Conservation (phyloP, 2,888 invertebrate genomes). For the Zhengitettix transpicula region DNA sequence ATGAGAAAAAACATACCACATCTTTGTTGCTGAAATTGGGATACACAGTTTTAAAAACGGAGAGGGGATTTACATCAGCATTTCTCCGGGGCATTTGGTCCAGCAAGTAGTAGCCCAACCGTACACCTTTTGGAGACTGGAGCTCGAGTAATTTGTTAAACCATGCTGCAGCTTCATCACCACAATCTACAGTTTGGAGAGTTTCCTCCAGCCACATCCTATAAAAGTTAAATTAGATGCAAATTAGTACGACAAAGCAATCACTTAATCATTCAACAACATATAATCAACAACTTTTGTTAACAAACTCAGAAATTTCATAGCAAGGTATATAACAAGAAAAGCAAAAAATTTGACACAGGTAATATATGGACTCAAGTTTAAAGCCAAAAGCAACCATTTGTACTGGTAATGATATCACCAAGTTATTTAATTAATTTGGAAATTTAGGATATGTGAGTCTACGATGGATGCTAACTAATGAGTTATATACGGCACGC, state of each 20-base stretch:
- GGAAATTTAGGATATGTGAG: too few relatives aligned
- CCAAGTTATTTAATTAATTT: too few relatives aligned
- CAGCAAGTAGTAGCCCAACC: not conserved
- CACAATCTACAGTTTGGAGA: conserved; percentile 51
- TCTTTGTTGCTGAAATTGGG: not conserved
- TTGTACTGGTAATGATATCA: too few relatives aligned
- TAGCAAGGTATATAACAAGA: too few relatives aligned
- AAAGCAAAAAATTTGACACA: too few relatives aligned
- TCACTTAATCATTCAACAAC: too few relatives aligned
- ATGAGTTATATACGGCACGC: too few relatives aligned
- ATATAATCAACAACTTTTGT: too few relatives aligned
- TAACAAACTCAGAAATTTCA: too few relatives aligned
- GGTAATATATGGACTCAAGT: too few relatives aligned
- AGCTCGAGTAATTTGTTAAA: conserved; percentile 21
- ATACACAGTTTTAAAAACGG: not conserved
- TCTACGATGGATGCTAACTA: too few relatives aligned
- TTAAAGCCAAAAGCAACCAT: too few relatives aligned
- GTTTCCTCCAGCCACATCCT: conserved; percentile 7
- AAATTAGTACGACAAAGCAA: not conserved
- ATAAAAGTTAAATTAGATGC: not conserved
- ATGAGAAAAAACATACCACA: not conserved
- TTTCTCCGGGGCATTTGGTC: not conserved
- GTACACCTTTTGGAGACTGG: not conserved
- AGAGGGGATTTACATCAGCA: not conserved
- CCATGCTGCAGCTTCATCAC: conserved; percentile 55